Evolutionary conservation across 1,140 invertebrate species (phyloP).

Genomic region (Chlorops oryzae): DNA sequence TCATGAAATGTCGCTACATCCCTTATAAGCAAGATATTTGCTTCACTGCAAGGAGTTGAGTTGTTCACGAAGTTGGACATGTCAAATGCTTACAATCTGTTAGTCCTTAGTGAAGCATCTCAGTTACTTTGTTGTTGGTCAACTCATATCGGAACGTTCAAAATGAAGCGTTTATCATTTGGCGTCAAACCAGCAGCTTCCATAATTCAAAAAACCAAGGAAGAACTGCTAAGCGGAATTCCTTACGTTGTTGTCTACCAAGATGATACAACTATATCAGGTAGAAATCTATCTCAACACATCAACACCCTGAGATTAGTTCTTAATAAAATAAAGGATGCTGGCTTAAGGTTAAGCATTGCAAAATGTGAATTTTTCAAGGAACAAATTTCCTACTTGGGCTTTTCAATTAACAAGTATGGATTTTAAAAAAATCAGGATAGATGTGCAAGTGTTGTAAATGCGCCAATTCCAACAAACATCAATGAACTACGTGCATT

Average conservation of each 20-base stretch:
- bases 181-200: constrained; percentile 31
- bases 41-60: too few relatives aligned
- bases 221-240: constrained; percentile 29
- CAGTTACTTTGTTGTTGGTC: constrained; percentile 16
- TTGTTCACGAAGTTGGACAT: constrained; percentile 43
- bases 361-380: too few relatives aligned
- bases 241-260: constrained; percentile 21
- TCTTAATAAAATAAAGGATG: neutral
- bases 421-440: too few relatives aligned
- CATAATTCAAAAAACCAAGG: constrained; percentile 46
- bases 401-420: too few relatives aligned
- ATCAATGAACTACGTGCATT: too few relatives aligned
- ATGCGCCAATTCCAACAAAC: too few relatives aligned
- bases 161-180: constrained; percentile 27
- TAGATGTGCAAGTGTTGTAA: too few relatives aligned
- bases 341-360: too few relatives aligned
- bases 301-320: constrained; percentile 5
- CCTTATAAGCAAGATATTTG: too few relatives aligned
- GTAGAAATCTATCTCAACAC: constrained; percentile 23
- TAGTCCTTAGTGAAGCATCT: constrained; percentile 26
- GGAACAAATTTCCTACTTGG: too few relatives aligned
- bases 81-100: constrained; percentile 41
- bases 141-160: constrained; percentile 23
- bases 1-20: too few relatives aligned
- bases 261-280: constrained; percentile 44